Base-by-base conservation (phyloP, 2,888 invertebrate species). In the Drosophila phalerata region DNA sequence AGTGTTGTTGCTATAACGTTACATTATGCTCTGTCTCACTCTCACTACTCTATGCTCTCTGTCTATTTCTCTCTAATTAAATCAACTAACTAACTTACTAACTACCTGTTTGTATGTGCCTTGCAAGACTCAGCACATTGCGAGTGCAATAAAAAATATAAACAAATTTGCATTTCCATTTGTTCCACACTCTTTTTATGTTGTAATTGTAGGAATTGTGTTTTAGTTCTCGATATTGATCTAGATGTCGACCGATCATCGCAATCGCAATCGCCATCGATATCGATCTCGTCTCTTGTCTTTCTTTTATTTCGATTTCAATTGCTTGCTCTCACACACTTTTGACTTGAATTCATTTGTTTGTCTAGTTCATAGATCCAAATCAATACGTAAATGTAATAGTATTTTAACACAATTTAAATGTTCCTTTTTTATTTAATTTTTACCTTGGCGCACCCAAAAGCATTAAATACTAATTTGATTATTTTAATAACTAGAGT, bases 181-280 rank as follows among this genome's bases (percentile, higher is more conserved):
- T 83, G 51, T 47, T 62, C 11, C 42, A 68, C 78, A 47, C 38
- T 10, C 68, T 76, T 73, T 76, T 77, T 76, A 43, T 86, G 81
- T 86, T 83, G 87, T 82, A 81, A 67, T 75, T 42, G 82, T 83
- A 83, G 87, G 87, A 86, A 49, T 71, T 84, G 87, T 81, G 61
- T 72, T 66, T 81, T 63, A 56, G 71, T 78, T 77, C 38, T 65
- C 74, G 37, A 49, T 15, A 19, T 62, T 45, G 51, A 22, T 62
- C 25, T 32, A 47, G 32, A 42, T 52, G 8, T 38, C 45, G 43
- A 57, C 15, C 8, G 28, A 28, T 28, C 28, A 28, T 28, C 6
- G 28, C 28, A 28, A 8, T 28, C 5, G 2, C 25, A 5, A 25
- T 25, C 5, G 25, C 25, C 3, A 25, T 25, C 28, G 42, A 37